Evolutionary conservation across 1,140 invertebrate genomes (phyloP).

Genomic region (Megathymus violae): DNA sequence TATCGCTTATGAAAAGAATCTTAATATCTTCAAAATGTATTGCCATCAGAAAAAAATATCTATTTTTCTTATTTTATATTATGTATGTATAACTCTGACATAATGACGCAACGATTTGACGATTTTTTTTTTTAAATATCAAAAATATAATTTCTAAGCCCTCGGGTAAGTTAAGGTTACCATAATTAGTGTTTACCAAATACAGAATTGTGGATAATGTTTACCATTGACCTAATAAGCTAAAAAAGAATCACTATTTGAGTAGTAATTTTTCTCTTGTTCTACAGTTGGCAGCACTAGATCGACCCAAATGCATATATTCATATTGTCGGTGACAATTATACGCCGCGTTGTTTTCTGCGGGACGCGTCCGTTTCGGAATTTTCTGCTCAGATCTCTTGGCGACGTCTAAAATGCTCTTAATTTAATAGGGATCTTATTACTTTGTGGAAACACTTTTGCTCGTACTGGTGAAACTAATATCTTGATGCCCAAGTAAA

Average conservation of each 20-base stretch:
- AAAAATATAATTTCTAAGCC: too few species aligned
- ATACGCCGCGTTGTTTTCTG: conserved; percentile 59
- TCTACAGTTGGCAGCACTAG: conserved; percentile 13
- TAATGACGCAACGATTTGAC: too few species aligned
- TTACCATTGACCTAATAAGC: too few species aligned
- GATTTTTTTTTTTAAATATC: too few species aligned
- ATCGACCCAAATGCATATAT: conserved; percentile 62
- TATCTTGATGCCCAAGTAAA: neutral
- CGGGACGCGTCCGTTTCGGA: conserved; percentile 47
- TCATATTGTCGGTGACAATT: conserved; percentile 62
- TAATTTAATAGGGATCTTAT: conserved; percentile 47
- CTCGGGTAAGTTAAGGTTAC: too few species aligned
- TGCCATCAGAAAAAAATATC: too few species aligned
- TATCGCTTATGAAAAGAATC: too few species aligned
- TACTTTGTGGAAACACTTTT: conserved; percentile 33
- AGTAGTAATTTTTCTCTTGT: neutral
- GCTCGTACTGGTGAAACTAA: conserved; percentile 6
- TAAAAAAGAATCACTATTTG: neutral
- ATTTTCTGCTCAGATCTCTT: conserved; percentile 46
- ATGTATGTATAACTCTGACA: too few species aligned
- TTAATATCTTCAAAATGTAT: too few species aligned
- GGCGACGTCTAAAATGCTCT: conserved; percentile 35
- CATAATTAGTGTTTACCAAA: too few species aligned
- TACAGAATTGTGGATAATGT: too few species aligned
- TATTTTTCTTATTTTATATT: too few species aligned